phyloP scores from a whole-genome alignment of 2,888 invertebrate species.

The Tanypteryx hageni region DNA sequence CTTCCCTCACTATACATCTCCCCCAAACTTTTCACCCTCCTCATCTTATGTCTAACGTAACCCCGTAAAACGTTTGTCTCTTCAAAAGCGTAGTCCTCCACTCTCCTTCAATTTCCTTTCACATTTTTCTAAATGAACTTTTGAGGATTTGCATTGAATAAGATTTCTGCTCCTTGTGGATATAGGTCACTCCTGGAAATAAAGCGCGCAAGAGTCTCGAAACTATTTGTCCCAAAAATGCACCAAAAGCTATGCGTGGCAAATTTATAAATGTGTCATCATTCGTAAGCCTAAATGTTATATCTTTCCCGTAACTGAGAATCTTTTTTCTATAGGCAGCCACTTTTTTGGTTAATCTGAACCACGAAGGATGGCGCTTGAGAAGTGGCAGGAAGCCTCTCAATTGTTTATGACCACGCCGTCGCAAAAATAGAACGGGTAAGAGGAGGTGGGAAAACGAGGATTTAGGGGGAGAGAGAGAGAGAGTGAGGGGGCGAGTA shows the following conservation, averaged over 20 bases:
- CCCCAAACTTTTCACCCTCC: conserved; percentile 11
- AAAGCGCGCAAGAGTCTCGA: too few relatives aligned
- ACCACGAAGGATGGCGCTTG: not conserved
- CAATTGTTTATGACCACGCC: not conserved
- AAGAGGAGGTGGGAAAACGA: not conserved
- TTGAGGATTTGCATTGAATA: not conserved
- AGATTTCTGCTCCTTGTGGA: too few relatives aligned
- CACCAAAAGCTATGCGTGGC: too few relatives aligned
- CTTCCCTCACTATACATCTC: not conserved
- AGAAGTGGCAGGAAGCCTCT: not conserved
- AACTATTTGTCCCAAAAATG: too few relatives aligned
- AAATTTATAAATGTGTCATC: too few relatives aligned
- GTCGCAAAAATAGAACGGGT: not conserved
- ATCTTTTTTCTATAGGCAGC: not conserved
- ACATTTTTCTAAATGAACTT: not conserved
- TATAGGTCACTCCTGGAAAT: too few relatives aligned
- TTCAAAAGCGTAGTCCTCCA: not conserved
- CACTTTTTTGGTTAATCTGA: not conserved
- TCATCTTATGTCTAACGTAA: not conserved
- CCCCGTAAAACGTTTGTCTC: not conserved
- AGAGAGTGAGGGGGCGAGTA: not conserved
- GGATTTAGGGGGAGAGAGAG: not conserved
- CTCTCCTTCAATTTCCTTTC: not conserved
- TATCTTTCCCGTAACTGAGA: not conserved
- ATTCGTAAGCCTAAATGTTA: too few relatives aligned